A percentile compares a stretch with the other conserved stretches of the same genome.
These are phyloP conservation scores for Carassius carassius DNA, from an alignment of 2,113 vertebrate genomes.

Conservation along the genomic window DNA sequence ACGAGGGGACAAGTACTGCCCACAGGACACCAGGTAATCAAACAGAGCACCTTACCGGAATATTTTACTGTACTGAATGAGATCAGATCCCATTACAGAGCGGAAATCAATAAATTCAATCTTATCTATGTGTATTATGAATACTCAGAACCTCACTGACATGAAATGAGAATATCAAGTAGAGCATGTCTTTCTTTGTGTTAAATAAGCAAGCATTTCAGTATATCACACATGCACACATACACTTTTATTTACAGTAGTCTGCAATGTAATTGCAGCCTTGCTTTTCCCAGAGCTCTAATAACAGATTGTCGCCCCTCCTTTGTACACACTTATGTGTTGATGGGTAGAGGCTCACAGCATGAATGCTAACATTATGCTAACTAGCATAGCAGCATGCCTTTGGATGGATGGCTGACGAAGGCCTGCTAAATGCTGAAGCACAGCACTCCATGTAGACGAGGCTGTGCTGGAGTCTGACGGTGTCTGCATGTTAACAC, in stretches of 20 bases:
- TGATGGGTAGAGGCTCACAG: conserved; percentile 39
- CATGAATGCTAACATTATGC: conserved; percentile 56
- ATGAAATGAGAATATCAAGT: conserved; percentile 21
- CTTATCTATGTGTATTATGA: conserved; percentile 30
- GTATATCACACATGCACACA: neutral
- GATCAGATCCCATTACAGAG: neutral
- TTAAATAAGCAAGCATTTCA: neutral
- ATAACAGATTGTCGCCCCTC: conserved; percentile 44
- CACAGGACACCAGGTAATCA: conserved; percentile 70
- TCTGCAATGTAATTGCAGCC: conserved; percentile 30
- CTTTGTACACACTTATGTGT: conserved; percentile 44
- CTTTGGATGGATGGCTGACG: conserved; percentile 49
- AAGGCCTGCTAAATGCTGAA: conserved; percentile 3
- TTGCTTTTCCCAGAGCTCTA: conserved; percentile 41
- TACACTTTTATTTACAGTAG: conserved; percentile 32
- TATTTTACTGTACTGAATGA: neutral
- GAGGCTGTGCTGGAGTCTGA: conserved; percentile 36
- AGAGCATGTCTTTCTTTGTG: neutral
- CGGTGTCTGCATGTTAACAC: conserved; percentile 14
- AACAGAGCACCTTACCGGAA: neutral
- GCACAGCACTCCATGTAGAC: conserved; percentile 51
- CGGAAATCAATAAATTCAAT: conserved; percentile 11
- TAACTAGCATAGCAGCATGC: conserved; percentile 50
- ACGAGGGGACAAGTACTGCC: conserved; percentile 83
- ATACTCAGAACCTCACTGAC: neutral